Evolutionary conservation across 2,113 vertebrate species (phyloP).

Genomic region (Mionectes macconnelli): DNA sequence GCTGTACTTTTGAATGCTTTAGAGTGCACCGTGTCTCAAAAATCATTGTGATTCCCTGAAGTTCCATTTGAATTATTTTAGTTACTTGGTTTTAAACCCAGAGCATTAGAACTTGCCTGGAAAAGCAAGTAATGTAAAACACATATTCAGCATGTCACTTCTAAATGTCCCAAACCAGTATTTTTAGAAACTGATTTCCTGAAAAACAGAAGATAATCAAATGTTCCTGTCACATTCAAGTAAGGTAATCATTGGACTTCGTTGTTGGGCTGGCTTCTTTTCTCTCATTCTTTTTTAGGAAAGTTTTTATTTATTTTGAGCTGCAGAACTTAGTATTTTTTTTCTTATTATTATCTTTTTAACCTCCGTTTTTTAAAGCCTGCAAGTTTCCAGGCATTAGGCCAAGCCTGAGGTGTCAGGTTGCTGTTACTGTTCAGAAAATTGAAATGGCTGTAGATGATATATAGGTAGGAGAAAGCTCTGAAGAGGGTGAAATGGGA

Average conservation of each 20-base stretch:
- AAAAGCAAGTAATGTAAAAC: background rate
- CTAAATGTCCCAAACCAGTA: background rate
- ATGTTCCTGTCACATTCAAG: background rate
- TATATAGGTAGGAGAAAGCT: background rate
- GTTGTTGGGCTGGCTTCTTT: background rate
- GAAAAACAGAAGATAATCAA: background rate
- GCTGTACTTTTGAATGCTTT: background rate
- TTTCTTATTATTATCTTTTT: background rate
- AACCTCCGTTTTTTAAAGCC: background rate
- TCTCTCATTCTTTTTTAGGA: background rate
- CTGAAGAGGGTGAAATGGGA: background rate
- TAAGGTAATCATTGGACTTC: background rate
- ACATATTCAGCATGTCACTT: background rate
- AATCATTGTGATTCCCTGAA: background rate
- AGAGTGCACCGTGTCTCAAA: background rate
- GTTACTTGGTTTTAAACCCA: background rate
- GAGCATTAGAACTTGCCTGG: background rate
- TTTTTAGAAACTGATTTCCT: slow-evolving; percentile 18
- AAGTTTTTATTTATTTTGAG: background rate
- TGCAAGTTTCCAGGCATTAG: background rate
- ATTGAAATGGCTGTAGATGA: background rate
- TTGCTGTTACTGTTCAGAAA: background rate
- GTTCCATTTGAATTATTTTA: background rate
- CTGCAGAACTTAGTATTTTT: background rate
- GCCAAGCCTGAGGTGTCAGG: background rate